Evolutionary conservation across 2,888 invertebrate genomes (phyloP), one percentile per base, ranked within the genome.

Genomic region (Leptopterna dolabrata): DNA sequence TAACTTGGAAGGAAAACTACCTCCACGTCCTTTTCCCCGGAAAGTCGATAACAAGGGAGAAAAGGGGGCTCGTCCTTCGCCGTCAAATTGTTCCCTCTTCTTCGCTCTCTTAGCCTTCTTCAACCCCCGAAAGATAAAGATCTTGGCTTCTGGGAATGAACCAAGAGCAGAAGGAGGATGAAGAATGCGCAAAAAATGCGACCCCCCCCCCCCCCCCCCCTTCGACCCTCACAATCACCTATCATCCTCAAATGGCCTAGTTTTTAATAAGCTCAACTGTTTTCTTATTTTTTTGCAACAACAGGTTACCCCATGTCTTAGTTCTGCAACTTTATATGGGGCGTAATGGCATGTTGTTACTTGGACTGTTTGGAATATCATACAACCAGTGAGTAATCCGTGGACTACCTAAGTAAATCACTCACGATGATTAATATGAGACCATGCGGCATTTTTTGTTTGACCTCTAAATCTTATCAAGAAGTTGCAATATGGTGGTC

Each of bases 1-100:
- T 85, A 85, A 85, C 71, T 73, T 45, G 85, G 85, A 85, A 85
- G 85, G 85, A 85, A 85, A 85, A 85, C 85, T 85, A 85, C 85
- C 73, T 43, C 71, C 47, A 30, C 47, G 30, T 51, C 47, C 81
- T 30, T 27, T 29, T 78, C 78, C 78, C 78, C 78, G 78, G 63
- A 83, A 83, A 83, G 83, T 83, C 83, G 83, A 83, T 83, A 83
- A 83, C 83, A 83, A 83, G 83, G 83, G 63, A 83, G 83, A 83
- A 63, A 83, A 83, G 30, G 51, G 51, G 51, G 81, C 55, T 71
- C 83, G 70, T 83, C 71, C 83, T 83, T 63, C 36, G 83, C 83
- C 83, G 83, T 83, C 83, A 83, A 83, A 83, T 83, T 83, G 83
- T 71, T 83, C 84, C 41, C 82, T 71, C 70, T 41, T 19, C 55